Conservation (phyloP, 2,797 vertebrate species). For the Lepus oiostolus region DNA sequence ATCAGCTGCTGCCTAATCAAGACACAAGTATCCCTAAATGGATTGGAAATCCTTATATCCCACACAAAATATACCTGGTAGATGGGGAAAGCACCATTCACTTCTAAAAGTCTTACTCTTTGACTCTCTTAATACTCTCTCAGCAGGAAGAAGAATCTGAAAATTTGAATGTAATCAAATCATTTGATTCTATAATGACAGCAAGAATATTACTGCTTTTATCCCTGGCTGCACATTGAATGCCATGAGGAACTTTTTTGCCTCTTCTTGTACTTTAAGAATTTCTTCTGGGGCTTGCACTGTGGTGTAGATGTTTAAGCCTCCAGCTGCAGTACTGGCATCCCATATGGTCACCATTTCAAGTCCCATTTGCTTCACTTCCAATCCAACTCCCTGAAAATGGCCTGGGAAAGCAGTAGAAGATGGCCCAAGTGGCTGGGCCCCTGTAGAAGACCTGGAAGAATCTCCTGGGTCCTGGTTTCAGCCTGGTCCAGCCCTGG, state of each 20-base stretch:
- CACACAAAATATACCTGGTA: neutral
- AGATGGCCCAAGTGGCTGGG: no score
- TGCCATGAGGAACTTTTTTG: neutral
- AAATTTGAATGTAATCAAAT: neutral
- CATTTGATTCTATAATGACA: neutral
- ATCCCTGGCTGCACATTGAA: neutral
- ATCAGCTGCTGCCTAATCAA: neutral
- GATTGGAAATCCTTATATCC: neutral
- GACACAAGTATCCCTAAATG: neutral
- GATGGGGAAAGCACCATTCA: neutral
- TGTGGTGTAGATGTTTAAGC: no score
- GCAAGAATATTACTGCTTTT: neutral
- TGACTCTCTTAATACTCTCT: neutral
- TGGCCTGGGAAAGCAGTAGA: no score
- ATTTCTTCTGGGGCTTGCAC: no score
- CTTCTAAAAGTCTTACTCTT: conserved; percentile 2
- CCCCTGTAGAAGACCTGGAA: no score
- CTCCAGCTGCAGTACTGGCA: no score
- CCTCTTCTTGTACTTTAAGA: neutral
- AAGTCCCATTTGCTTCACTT: no score
- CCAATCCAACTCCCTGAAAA: no score
- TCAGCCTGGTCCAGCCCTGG: no score
- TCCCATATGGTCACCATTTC: no score
- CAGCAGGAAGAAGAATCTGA: neutral
- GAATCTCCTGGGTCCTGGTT: no score